Evolutionary conservation across 2,797 vertebrate species (phyloP).

Genomic region (Phalloptychus januarius): DNA sequence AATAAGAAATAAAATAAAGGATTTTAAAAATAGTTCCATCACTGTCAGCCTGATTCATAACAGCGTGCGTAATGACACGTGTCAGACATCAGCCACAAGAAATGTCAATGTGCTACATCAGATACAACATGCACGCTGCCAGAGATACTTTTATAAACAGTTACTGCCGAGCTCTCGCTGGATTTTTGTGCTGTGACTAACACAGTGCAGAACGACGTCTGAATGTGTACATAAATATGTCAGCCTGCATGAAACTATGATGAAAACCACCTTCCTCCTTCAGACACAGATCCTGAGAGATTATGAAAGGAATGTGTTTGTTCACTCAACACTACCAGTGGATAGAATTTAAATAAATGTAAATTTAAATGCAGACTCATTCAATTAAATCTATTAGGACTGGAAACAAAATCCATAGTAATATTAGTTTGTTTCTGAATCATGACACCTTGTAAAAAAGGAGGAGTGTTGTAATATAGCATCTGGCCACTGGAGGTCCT

Average conservation of each 20-base stretch:
- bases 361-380: not conserved
- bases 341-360: not conserved
- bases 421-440: not conserved
- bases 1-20: slow-evolving; percentile 20
- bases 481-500: slow-evolving; percentile 54
- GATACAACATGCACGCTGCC: slow-evolving; percentile 33
- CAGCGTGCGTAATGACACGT: slow-evolving; percentile 8
- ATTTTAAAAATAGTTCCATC: slow-evolving; percentile 3
- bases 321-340: not conserved
- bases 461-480: slow-evolving; percentile 5
- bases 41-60: slow-evolving; percentile 1
- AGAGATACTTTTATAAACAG: slow-evolving; percentile 25
- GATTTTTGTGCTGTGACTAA: slow-evolving; percentile 53
- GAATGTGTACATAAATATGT: slow-evolving; percentile 47
- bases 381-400: not conserved
- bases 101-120: slow-evolving; percentile 34
- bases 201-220: slow-evolving; percentile 40
- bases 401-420: not conserved
- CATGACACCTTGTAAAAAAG: not conserved
- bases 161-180: slow-evolving; percentile 6
- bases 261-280: slow-evolving; percentile 41
- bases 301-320: not conserved
- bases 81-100: slow-evolving; percentile 11
- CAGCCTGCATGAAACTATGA: slow-evolving; percentile 30
- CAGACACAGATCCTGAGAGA: slow-evolving; percentile 3